A percentile compares a stretch with the other conserved stretches of the same genome.
Evolutionary conservation across 1,140 invertebrate species (phyloP).

Genomic region (Cepaea nemoralis): DNA sequence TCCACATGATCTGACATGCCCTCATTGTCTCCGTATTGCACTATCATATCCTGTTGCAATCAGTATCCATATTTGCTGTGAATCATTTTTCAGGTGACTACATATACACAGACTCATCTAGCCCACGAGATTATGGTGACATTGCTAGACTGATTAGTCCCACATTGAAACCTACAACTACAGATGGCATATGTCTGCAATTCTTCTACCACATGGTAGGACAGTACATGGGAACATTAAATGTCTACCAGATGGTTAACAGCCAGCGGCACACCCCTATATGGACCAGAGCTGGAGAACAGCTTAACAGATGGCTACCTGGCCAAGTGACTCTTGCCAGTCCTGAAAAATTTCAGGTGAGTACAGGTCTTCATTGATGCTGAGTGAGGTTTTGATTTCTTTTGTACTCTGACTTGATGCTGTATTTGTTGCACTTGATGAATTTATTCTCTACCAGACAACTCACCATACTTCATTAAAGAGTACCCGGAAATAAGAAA

Average conservation of each 20-base stretch:
- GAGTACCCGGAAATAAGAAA: no score
- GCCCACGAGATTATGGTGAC: conserved; percentile 70
- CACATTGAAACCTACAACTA: conserved; percentile 53
- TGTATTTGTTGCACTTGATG: no score
- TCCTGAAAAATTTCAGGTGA: conserved; percentile 60
- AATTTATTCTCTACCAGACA: no score
- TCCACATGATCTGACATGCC: no score
- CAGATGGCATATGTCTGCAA: conserved; percentile 55
- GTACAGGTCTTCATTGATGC: no score
- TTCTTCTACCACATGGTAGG: conserved; percentile 87
- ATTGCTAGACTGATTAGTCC: conserved; percentile 59
- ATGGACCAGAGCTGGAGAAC: conserved; percentile 57
- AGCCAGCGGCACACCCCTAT: conserved; percentile 42
- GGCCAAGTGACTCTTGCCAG: conserved; percentile 57
- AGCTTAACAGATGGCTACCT: conserved; percentile 58
- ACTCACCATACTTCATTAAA: no score
- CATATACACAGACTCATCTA: conserved; percentile 82
- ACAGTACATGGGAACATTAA: conserved; percentile 58
- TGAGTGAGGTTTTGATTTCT: no score
- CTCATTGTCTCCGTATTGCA: no score
- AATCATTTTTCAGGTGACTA: conserved; percentile 49
- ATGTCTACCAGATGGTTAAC: conserved; percentile 50
- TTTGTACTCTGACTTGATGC: no score
- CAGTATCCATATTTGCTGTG: no score
- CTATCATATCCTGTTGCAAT: no score